Evolutionary conservation across 2,113 vertebrate species (phyloP).

Genomic region (Ariopsis seemanni): DNA sequence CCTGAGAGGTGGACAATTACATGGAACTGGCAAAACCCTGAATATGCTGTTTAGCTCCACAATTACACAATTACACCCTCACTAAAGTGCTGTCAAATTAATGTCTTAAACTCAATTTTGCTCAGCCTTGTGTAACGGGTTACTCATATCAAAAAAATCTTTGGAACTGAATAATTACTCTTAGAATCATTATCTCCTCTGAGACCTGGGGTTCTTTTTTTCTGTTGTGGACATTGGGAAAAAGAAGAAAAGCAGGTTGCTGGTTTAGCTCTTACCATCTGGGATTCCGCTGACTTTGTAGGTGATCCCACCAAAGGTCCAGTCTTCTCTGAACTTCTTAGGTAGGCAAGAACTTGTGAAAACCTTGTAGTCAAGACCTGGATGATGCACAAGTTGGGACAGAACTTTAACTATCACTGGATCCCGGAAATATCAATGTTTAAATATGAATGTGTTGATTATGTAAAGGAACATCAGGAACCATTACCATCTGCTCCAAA

Average conservation of each 20-base stretch:
- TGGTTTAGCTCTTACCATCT: slow-evolving; percentile 78
- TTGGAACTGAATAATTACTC: background rate
- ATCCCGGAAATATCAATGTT: background rate
- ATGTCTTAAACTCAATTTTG: slow-evolving; percentile 40
- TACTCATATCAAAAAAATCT: slow-evolving; percentile 19
- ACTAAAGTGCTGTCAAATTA: slow-evolving; percentile 31
- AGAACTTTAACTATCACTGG: background rate
- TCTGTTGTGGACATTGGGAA: background rate
- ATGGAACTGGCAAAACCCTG: slow-evolving; percentile 60
- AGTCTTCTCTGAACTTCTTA: slow-evolving; percentile 85
- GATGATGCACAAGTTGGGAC: slow-evolving; percentile 38
- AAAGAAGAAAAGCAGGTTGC: background rate
- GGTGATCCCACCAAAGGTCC: slow-evolving; percentile 86
- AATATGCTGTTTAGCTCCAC: slow-evolving; percentile 60
- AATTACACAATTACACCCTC: slow-evolving; percentile 41
- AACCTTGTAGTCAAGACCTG: slow-evolving; percentile 75
- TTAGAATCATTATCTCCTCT: background rate
- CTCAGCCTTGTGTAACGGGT: slow-evolving; percentile 23
- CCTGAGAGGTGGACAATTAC: slow-evolving; percentile 56
- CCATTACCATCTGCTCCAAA: slow-evolving; percentile 83
- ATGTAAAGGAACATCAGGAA: background rate
- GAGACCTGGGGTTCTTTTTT: background rate
- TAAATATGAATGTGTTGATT: background rate
- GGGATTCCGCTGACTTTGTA: slow-evolving; percentile 90
- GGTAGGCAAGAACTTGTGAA: slow-evolving; percentile 91